A percentile compares a stretch with the other conserved stretches of the same genome.
phyloP scores from a whole-genome alignment of 2,888 invertebrate species.

The Tenthredo scrophulariae region DNA sequence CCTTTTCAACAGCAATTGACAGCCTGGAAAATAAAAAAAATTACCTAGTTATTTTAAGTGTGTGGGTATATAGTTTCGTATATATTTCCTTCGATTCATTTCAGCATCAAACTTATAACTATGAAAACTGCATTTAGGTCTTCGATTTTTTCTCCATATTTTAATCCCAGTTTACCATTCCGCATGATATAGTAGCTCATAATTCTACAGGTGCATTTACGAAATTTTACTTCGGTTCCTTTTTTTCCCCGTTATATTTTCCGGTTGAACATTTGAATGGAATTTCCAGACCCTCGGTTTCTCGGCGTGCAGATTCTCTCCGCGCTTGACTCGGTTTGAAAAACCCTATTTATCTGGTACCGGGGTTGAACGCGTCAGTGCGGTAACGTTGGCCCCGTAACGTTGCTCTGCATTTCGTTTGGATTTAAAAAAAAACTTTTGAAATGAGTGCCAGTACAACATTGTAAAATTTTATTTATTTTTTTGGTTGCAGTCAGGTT shows the following conservation, averaged over 20 bases:
- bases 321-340: slow-evolving; percentile 11
- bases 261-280: slow-evolving; percentile 3
- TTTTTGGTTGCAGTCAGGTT: not conserved
- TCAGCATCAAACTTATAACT: not conserved
- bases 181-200: not conserved
- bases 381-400: not conserved
- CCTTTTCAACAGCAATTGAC: not conserved
- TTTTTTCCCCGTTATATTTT: not conserved
- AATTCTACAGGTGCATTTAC: not conserved
- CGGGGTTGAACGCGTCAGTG: slow-evolving; percentile 16
- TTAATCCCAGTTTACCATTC: not conserved
- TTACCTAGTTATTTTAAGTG: not conserved
- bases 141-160: not conserved
- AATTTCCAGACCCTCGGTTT: slow-evolving; percentile 18
- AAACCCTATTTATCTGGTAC: slow-evolving; percentile 35
- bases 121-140: not conserved
- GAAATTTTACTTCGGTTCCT: not conserved
- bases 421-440: not conserved
- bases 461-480: not conserved
- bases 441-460: not conserved
- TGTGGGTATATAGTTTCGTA: not conserved
- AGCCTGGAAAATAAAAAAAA: slow-evolving; percentile 29
- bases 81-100: not conserved
- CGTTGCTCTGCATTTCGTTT: slow-evolving; percentile 1
- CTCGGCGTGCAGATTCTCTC: not conserved